phyloP scores from a whole-genome alignment of 2,888 invertebrate species.

The Tillus elongatus region DNA sequence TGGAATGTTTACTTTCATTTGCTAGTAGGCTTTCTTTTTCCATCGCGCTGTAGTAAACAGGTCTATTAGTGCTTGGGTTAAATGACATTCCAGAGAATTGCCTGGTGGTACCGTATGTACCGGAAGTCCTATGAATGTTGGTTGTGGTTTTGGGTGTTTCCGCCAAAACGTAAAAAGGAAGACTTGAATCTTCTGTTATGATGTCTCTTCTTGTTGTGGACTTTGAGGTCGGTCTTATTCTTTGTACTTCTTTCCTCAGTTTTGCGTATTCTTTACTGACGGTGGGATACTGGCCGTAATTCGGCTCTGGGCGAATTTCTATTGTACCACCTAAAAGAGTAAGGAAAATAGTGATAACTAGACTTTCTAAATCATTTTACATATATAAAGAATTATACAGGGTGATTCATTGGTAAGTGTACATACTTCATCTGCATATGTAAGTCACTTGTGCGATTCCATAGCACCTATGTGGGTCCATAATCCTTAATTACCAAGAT shows the following conservation, averaged over 20 bases:
- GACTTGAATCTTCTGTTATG: constrained; percentile 15
- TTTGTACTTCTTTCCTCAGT: constrained; percentile 41
- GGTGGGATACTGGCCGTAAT: constrained; percentile 45
- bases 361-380: too few relatives aligned
- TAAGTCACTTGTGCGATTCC: too few relatives aligned
- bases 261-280: constrained; percentile 48
- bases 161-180: constrained; percentile 32
- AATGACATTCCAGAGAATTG: constrained; percentile 26
- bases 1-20: constrained; percentile 19
- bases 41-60: constrained; percentile 22
- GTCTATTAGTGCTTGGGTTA: constrained; percentile 27
- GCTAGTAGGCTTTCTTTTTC: constrained; percentile 11
- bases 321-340: constrained; percentile 44
- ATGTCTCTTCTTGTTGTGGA: constrained; percentile 8
- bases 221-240: too few relatives aligned
- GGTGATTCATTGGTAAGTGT: too few relatives aligned
- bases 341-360: constrained; percentile 4
- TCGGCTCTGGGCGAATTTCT: constrained; percentile 45
- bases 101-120: constrained; percentile 32
- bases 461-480: too few relatives aligned
- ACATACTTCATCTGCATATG: too few relatives aligned
- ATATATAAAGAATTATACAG: too few relatives aligned
- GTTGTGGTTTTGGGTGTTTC: constrained; percentile 26
- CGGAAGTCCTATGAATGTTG: constrained; percentile 25
- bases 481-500: too few relatives aligned